Evolutionary conservation across 2,113 vertebrate genomes (phyloP).

Genomic region (Perca flavescens): DNA sequence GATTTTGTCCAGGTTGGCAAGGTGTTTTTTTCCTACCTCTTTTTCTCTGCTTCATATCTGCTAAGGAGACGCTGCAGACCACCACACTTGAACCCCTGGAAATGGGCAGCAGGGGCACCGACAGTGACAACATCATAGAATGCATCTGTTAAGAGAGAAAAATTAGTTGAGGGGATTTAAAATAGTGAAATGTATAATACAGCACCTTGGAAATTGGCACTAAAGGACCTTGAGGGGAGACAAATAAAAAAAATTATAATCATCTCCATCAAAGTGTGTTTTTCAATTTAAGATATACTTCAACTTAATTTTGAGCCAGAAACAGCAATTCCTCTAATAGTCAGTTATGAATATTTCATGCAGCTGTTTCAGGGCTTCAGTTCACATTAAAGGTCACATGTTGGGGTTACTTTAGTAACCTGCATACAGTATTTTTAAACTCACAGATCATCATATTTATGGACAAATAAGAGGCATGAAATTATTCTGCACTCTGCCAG

Average conservation of each 20-base stretch:
- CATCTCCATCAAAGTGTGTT: neutral
- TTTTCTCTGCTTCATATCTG: slow-evolving; percentile 94
- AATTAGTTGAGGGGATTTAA: slow-evolving; percentile 4
- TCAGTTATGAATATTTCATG: neutral
- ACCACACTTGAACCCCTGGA: slow-evolving; percentile 97
- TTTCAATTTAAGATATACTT: neutral
- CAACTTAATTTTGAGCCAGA: neutral
- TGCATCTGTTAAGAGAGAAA: slow-evolving; percentile 85
- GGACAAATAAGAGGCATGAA: neutral
- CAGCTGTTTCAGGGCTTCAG: neutral
- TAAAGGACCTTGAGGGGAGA: neutral
- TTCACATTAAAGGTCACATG: slow-evolving; percentile 6
- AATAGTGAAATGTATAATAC: neutral
- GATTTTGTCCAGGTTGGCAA: neutral
- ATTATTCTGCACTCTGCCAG: neutral
- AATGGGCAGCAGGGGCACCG: slow-evolving; percentile 95
- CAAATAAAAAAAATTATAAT: slow-evolving; percentile 13
- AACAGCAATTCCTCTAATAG: neutral
- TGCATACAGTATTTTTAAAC: neutral
- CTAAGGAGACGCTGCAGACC: slow-evolving; percentile 93
- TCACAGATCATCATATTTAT: neutral
- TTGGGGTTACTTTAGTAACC: neutral
- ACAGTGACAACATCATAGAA: slow-evolving; percentile 96
- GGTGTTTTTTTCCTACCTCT: slow-evolving; percentile 87
- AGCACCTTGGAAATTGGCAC: neutral